These are phyloP conservation scores for Phymorhynchus buccinoides DNA, from an alignment of 1,140 invertebrate genomes.

Conservation along the genomic window DNA sequence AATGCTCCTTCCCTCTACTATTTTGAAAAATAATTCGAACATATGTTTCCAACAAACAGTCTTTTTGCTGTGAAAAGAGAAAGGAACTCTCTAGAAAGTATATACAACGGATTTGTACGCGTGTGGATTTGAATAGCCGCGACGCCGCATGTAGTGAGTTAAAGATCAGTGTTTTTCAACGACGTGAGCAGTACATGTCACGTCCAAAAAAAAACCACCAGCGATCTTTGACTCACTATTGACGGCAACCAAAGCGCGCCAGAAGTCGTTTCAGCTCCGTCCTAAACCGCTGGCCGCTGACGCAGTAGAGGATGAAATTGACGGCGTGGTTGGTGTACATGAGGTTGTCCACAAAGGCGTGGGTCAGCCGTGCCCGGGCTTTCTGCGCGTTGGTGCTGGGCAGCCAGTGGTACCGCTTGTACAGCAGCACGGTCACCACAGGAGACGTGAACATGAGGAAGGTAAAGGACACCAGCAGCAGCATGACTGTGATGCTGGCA, in stretches of 20 bases:
- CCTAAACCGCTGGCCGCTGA: slow-evolving; percentile 45
- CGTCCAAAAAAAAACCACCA: too few species aligned
- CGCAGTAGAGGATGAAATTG: slow-evolving; percentile 52
- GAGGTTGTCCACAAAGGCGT: slow-evolving; percentile 41
- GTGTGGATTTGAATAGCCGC: too few species aligned
- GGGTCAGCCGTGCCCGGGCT: slow-evolving; percentile 18
- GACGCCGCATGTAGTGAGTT: too few species aligned
- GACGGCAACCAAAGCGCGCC: slow-evolving; percentile 4
- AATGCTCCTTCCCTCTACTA: too few species aligned
- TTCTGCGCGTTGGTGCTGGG: neutral
- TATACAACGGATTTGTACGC: too few species aligned
- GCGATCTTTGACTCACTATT: neutral
- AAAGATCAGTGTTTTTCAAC: too few species aligned
- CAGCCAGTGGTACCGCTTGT: slow-evolving; percentile 28
- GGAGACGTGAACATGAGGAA: slow-evolving; percentile 37
- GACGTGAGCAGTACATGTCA: too few species aligned
- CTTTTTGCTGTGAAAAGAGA: too few species aligned
- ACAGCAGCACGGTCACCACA: slow-evolving; percentile 28
- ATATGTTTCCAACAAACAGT: too few species aligned
- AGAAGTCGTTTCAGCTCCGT: slow-evolving; percentile 37
- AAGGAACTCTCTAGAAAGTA: too few species aligned
- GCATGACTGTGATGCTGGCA: slow-evolving; percentile 37
- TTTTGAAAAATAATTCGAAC: too few species aligned
- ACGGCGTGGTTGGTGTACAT: slow-evolving; percentile 54
- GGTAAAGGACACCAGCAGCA: slow-evolving; percentile 38